Base-by-base conservation (phyloP, 2,113 vertebrate species). In the Semnornis frantzii region DNA sequence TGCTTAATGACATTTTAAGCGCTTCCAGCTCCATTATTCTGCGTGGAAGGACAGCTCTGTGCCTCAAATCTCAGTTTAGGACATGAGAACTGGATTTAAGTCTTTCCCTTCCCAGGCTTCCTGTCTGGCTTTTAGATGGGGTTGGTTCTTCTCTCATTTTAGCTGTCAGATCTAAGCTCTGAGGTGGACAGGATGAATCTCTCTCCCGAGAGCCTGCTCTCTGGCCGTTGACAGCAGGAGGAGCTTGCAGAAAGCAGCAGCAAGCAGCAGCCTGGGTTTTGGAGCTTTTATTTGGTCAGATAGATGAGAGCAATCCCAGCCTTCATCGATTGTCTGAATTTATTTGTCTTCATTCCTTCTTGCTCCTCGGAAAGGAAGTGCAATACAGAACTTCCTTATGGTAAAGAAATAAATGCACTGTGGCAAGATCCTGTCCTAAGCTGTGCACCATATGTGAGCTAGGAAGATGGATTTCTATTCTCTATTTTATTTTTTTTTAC, bases 171-270 rank as follows among this genome's bases (percentile, higher is more conserved):
- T 94, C 62, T 78, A 52, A 86, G 76, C 73, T 88, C 83, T 83
- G 83, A 94, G 92, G 95, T 96, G 95, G 90, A 90, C 93, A 85
- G 93, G 88, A 96, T 95, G 88, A 71, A 95, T 88, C 9, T 84
- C 79, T 71, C 93, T 66, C 90, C 58, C 54, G 95, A 94, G 96
- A 88, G 20, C 62, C 77, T 42, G 48, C 84, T 81, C 55, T 69
- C 86, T 94, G 93, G 31, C 82, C 95, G 93, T 81, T 93, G 95
- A 96, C 92, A 93, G 68, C 77, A 90, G 90, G 95, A 95, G 95
- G 83, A 92, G 70, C 73, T 86, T 86, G 58, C 21, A 71, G 65
- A 85, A 70, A 64, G 15, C 54, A 15, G 34, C 42, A 39, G 48
- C 62, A 58, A 15, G 34, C 42, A 39, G 48, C 62, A 58, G 28